Percentiles rank a stretch among this genome's conserved stretches.
Conservation (phyloP, 2,113 vertebrate species). For the Rhinopomastus cyanomelas region DNA sequence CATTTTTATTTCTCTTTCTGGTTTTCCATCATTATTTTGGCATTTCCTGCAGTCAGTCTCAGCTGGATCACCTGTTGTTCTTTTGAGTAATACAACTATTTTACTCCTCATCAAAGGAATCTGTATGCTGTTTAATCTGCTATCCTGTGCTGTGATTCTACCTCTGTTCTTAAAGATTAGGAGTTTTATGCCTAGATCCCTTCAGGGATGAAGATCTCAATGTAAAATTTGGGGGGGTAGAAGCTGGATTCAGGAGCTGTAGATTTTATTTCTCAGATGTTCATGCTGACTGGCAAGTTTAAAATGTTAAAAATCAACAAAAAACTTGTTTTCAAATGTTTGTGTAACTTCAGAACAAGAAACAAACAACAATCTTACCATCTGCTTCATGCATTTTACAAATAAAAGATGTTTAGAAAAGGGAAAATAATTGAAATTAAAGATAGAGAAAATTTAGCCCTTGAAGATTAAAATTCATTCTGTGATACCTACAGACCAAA, state of each 20-base stretch:
- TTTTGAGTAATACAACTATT: background rate
- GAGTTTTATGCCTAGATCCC: background rate
- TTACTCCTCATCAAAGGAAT: background rate
- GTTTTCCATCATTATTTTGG: background rate
- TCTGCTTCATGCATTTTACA: constrained; percentile 10
- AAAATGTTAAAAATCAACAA: background rate
- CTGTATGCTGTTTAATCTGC: background rate
- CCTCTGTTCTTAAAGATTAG: background rate
- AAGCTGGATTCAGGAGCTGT: background rate
- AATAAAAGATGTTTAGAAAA: background rate
- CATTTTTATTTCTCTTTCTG: background rate
- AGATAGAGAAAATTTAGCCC: background rate
- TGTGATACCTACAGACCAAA: background rate
- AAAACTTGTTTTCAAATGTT: background rate
- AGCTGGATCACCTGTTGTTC: constrained; percentile 17
- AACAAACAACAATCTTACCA: constrained; percentile 28
- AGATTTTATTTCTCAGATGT: background rate
- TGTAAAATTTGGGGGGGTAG: background rate
- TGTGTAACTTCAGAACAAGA: background rate
- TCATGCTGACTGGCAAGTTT: background rate
- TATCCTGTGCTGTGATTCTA: background rate
- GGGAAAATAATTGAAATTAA: background rate
- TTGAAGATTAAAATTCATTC: background rate
- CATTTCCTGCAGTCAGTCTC: background rate
- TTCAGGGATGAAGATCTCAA: background rate